Evolutionary conservation across 2,888 invertebrate genomes (phyloP).

Genomic region (Ditula angustiorana): DNA sequence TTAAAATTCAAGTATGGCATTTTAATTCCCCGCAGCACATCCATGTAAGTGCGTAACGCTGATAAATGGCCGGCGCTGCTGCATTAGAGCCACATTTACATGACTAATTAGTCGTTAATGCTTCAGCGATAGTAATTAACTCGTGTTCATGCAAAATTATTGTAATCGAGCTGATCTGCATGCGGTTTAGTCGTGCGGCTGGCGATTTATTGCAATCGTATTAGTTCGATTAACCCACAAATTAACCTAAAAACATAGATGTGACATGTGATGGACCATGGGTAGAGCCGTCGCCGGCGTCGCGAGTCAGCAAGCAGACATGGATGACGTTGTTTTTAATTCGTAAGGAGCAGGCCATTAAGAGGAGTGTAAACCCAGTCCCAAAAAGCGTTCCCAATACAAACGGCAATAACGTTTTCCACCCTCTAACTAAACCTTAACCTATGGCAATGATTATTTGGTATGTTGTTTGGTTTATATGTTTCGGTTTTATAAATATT

Average conservation of each 20-base stretch:
- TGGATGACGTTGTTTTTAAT: too few relatives aligned
- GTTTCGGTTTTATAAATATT: too few relatives aligned
- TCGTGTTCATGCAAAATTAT: constrained; percentile 26
- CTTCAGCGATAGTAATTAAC: constrained; percentile 18
- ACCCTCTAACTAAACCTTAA: too few relatives aligned
- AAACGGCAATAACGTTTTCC: too few relatives aligned
- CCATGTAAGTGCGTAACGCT: constrained; percentile 22
- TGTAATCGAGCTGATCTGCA: constrained; percentile 29
- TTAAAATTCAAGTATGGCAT: constrained; percentile 31
- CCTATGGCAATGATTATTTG: too few relatives aligned
- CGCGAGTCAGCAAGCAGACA: too few relatives aligned
- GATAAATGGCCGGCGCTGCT: constrained; percentile 25
- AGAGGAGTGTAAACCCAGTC: too few relatives aligned
- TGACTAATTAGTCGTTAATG: constrained; percentile 32
- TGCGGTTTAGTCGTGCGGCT: constrained; percentile 4
- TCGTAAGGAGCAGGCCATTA: too few relatives aligned
- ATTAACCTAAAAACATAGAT: not conserved
- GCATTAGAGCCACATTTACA: constrained; percentile 36
- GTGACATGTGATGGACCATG: not conserved
- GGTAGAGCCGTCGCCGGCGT: too few relatives aligned
- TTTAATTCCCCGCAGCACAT: constrained; percentile 28
- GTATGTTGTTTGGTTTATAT: too few relatives aligned
- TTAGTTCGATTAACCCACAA: not conserved
- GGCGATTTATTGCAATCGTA: constrained; percentile 14
- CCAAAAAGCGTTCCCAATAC: too few relatives aligned